Percentiles rank a stretch among this genome's conserved stretches.
phyloP scores from a whole-genome alignment of 2,113 vertebrate genomes.

The Oxyura jamaicensis region DNA sequence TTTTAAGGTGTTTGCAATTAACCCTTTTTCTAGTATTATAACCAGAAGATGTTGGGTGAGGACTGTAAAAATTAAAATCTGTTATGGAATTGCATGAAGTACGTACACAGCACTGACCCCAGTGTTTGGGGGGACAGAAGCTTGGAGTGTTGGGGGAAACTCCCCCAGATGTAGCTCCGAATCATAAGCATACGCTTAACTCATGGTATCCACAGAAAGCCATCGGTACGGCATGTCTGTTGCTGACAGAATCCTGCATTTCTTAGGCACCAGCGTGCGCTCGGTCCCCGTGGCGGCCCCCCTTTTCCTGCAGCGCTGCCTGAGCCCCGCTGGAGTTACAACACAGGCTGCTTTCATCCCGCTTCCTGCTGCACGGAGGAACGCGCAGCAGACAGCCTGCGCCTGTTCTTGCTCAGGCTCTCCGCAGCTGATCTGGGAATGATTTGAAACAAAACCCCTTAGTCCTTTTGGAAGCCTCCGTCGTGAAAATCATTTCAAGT shows the following conservation, averaged over 20 bases:
- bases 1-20: conserved; percentile 39
- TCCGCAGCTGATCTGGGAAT: conserved; percentile 74
- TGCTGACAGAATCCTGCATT: conserved; percentile 8
- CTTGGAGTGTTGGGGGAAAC: not conserved
- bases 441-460: conserved; percentile 75
- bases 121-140: not conserved
- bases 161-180: not conserved
- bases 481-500: conserved; percentile 74
- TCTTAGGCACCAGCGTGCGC: not conserved
- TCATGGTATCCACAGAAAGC: not conserved
- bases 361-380: conserved; percentile 67
- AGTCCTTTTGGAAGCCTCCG: conserved; percentile 64
- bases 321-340: not conserved
- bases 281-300: not conserved
- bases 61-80: not conserved
- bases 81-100: not conserved
- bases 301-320: conserved; percentile 33
- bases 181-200: not conserved
- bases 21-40: not conserved
- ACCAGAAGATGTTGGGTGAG: not conserved
- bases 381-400: not conserved
- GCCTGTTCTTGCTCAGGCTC: conserved; percentile 54
- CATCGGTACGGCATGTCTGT: not conserved
- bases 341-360: conserved; percentile 10
- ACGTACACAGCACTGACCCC: not conserved